These are phyloP conservation scores for Nycticryphes semicollaris DNA, from an alignment of 2,113 vertebrate genomes.

Conservation along the genomic window DNA sequence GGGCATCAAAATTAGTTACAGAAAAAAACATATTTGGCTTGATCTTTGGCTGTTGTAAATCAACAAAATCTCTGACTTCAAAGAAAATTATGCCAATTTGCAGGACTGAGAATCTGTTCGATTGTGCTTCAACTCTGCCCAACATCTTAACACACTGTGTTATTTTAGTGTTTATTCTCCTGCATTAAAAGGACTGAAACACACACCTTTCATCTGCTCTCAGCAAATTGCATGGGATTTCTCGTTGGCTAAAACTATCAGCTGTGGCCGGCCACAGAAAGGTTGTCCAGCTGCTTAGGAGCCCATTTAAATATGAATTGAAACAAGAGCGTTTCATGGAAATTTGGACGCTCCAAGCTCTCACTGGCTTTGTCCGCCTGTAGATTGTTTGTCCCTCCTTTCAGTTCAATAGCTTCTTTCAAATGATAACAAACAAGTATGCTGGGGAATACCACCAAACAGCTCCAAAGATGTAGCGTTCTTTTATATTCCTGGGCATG, in stretches of 20 bases:
- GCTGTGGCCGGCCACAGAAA: conserved; percentile 20
- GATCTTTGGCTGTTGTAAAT: not conserved
- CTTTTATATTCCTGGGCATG: conserved; percentile 49
- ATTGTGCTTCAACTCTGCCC: not conserved
- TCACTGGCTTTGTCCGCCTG: conserved; percentile 46
- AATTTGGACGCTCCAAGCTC: conserved; percentile 53
- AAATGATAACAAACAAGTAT: conserved; percentile 48
- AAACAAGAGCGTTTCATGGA: conserved; percentile 39
- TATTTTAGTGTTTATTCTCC: not conserved
- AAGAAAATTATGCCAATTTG: not conserved
- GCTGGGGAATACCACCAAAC: conserved; percentile 55
- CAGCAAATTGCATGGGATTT: conserved; percentile 20
- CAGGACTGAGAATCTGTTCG: not conserved
- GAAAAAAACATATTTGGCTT: not conserved
- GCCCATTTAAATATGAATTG: conserved; percentile 67
- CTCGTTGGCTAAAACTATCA: conserved; percentile 18
- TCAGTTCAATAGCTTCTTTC: conserved; percentile 68
- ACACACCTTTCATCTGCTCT: conserved; percentile 32
- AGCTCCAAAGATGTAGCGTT: conserved; percentile 55
- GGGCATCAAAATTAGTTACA: not conserved
- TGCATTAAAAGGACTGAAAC: not conserved
- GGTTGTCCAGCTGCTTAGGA: conserved; percentile 58
- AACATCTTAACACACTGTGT: not conserved
- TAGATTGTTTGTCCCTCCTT: conserved; percentile 68
- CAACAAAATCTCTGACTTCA: not conserved